Evolutionary conservation across 1,140 invertebrate genomes (phyloP).

Genomic region (Babylonia areolata): DNA sequence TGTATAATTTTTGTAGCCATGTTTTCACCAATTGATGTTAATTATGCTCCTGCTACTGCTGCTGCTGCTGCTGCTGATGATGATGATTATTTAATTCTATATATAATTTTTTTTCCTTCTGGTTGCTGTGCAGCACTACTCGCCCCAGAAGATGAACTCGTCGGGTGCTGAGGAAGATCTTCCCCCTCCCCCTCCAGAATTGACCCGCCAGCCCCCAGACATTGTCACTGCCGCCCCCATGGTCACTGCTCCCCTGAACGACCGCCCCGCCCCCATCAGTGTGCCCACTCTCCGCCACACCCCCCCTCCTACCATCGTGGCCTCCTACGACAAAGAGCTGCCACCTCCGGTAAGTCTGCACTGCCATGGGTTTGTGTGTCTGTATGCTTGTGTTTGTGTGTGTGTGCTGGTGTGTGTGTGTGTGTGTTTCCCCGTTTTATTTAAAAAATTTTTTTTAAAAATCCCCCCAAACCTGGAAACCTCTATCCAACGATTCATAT

Average conservation of each 20-base stretch:
- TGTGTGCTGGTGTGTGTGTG: too few relatives aligned
- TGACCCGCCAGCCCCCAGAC: slow-evolving; percentile 37
- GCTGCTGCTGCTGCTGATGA: too few relatives aligned
- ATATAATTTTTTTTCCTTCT: not conserved
- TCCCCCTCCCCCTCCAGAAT: slow-evolving; percentile 64
- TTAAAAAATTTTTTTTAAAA: too few relatives aligned
- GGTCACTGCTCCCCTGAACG: slow-evolving; percentile 13
- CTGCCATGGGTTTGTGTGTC: not conserved
- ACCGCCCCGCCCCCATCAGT: slow-evolving; percentile 36
- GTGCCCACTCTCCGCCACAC: slow-evolving; percentile 31
- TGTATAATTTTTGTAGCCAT: too few relatives aligned
- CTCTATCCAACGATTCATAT: too few relatives aligned
- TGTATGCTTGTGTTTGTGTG: not conserved
- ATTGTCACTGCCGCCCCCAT: slow-evolving; percentile 40
- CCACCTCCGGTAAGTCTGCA: slow-evolving; percentile 55
- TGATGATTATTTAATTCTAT: too few relatives aligned
- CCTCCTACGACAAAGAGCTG: slow-evolving; percentile 46
- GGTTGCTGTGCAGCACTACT: slow-evolving; percentile 28
- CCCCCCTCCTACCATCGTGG: slow-evolving; percentile 11
- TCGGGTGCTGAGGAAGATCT: slow-evolving; percentile 60
- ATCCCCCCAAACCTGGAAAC: too few relatives aligned
- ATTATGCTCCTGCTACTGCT: too few relatives aligned
- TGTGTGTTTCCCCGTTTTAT: too few relatives aligned
- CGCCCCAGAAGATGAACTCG: slow-evolving; percentile 51
- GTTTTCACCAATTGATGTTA: too few relatives aligned